Evolutionary conservation across 2,888 invertebrate genomes (phyloP).

Genomic region (Gastracanthus pulcherrimus): DNA sequence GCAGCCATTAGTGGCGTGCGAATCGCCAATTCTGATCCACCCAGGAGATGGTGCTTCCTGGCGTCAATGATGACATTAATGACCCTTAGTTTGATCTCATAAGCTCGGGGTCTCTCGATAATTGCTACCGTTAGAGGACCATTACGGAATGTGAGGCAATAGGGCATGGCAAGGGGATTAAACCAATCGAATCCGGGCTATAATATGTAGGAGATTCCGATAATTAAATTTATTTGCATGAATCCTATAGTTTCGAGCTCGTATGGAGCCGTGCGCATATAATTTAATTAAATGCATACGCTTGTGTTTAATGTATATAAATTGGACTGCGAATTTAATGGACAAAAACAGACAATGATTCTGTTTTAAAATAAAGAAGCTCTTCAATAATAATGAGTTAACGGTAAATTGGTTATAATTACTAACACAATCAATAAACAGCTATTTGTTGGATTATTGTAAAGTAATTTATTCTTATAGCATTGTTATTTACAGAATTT

Average conservation of each 20-base stretch:
- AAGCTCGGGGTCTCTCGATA: constrained; percentile 43
- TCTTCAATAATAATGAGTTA: neutral
- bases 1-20: neutral
- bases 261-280: neutral
- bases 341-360: neutral
- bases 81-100: constrained; percentile 55
- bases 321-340: neutral
- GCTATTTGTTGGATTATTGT: neutral
- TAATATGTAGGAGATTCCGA: constrained; percentile 29
- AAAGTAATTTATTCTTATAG: neutral
- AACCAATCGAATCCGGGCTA: constrained; percentile 28
- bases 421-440: neutral
- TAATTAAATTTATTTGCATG: constrained; percentile 44
- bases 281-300: constrained; percentile 35
- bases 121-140: constrained; percentile 46
- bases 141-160: constrained; percentile 43
- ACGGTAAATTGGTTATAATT: neutral
- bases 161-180: constrained; percentile 40
- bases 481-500: too few species aligned
- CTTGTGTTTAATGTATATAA: neutral
- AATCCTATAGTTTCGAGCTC: neutral
- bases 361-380: neutral
- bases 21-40: constrained; percentile 44
- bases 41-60: constrained; percentile 23
- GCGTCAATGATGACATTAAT: constrained; percentile 47